A percentile compares a stretch with the other conserved stretches of the same genome.
Evolutionary conservation across 2,113 vertebrate genomes (phyloP).

Genomic region (Sakesphorus luctuosus): DNA sequence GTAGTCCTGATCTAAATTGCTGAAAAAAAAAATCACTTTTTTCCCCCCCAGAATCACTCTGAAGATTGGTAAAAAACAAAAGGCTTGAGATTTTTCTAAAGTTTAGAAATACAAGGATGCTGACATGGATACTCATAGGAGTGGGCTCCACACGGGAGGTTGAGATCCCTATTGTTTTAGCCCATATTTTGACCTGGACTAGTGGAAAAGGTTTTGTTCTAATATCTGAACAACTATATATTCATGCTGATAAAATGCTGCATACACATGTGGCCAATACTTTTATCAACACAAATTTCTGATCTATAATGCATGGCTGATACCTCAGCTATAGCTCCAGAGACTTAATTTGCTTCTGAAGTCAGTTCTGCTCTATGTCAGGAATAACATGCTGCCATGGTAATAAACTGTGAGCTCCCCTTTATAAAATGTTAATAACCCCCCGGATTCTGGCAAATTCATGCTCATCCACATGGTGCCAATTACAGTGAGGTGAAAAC

Average conservation of each 20-base stretch:
- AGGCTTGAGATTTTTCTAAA: background rate
- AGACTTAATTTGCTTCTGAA: conserved; percentile 5
- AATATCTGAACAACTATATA: background rate
- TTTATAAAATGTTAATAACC: conserved; percentile 8
- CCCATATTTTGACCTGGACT: background rate
- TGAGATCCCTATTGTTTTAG: background rate
- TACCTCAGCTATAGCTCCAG: background rate
- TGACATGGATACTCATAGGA: background rate
- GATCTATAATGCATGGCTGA: background rate
- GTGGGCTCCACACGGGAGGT: background rate
- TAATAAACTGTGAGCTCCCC: background rate
- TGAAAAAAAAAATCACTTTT: background rate
- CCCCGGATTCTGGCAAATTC: background rate
- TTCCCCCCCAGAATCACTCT: background rate
- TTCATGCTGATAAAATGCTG: background rate
- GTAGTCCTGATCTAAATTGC: background rate
- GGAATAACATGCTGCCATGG: background rate
- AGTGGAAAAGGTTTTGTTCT: background rate
- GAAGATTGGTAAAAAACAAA: background rate
- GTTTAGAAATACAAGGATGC: background rate
- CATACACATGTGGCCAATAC: background rate
- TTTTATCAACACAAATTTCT: background rate
- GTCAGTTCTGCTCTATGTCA: background rate
- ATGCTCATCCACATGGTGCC: background rate
- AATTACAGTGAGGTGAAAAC: background rate